Evolutionary conservation across 1,140 invertebrate species (phyloP).

Genomic region (Drosophila novamexicana): DNA sequence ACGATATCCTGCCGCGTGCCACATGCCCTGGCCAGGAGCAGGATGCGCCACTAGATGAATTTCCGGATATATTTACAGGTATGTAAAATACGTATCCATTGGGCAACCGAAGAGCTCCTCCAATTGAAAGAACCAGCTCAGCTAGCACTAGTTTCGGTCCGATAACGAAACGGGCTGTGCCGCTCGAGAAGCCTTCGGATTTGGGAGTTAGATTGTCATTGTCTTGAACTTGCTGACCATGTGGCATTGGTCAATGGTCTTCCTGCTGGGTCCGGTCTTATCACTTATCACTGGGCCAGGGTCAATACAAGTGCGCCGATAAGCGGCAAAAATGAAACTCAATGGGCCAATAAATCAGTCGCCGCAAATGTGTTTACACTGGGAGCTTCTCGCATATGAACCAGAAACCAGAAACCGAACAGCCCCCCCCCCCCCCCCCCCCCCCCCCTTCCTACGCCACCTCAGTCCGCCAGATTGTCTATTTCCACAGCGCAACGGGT

Average conservation of each 20-base stretch:
- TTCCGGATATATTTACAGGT: constrained; percentile 76
- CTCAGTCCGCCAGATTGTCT: constrained; percentile 17
- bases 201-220: too few species aligned
- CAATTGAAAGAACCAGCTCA: too few species aligned
- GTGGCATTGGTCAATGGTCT: constrained; percentile 38
- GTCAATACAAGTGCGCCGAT: constrained; percentile 41
- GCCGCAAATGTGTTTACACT: constrained; percentile 16
- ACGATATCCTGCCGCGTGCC: constrained; percentile 61
- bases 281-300: constrained; percentile 41
- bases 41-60: constrained; percentile 71
- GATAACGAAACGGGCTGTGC: too few species aligned
- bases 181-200: too few species aligned
- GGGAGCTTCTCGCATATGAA: constrained; percentile 4
- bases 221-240: constrained; percentile 39
- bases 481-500: constrained; percentile 9
- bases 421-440: background rate
- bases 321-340: constrained; percentile 31
- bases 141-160: too few species aligned
- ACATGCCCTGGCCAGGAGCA: constrained; percentile 57
- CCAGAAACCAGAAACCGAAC: background rate
- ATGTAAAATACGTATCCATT: constrained; percentile 15
- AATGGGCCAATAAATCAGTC: constrained; percentile 67
- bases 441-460: too few species aligned
- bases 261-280: constrained; percentile 46
- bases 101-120: too few species aligned